phyloP scores from a whole-genome alignment of 2,888 invertebrate species.

The Platynereis dumerilii region DNA sequence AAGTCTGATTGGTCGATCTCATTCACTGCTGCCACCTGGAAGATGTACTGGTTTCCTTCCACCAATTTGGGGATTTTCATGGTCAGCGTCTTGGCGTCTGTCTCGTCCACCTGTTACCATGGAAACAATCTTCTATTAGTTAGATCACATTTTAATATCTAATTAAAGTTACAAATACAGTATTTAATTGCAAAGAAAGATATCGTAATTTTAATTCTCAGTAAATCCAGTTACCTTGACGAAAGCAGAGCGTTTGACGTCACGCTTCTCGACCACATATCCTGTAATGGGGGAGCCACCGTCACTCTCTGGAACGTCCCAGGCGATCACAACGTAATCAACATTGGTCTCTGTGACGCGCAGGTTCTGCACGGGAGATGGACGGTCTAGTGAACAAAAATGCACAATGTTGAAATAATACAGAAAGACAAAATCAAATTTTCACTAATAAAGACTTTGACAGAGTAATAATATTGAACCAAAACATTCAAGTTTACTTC shows the following conservation, averaged over 20 bases:
- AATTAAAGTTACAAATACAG: too few species aligned
- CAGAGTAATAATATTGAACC: too few species aligned
- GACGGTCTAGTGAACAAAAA: slow-evolving; percentile 52
- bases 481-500: too few species aligned
- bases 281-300: slow-evolving; percentile 58
- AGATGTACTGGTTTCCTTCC: slow-evolving; percentile 68
- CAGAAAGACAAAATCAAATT: too few species aligned
- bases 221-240: slow-evolving; percentile 13
- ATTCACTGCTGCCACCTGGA: slow-evolving; percentile 44
- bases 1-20: slow-evolving; percentile 71
- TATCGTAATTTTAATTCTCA: too few species aligned
- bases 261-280: slow-evolving; percentile 56
- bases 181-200: too few species aligned
- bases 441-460: too few species aligned
- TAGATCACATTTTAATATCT: too few species aligned
- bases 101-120: slow-evolving; percentile 5
- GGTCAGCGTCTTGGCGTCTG: slow-evolving; percentile 28
- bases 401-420: background rate
- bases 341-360: slow-evolving; percentile 47
- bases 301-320: slow-evolving; percentile 64
- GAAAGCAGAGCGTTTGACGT: slow-evolving; percentile 44
- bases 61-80: slow-evolving; percentile 37
- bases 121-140: too few species aligned
- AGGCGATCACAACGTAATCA: slow-evolving; percentile 52
- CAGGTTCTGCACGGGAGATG: slow-evolving; percentile 52